Conservation (phyloP, 2,113 vertebrate species). For the Vombatus ursinus region DNA sequence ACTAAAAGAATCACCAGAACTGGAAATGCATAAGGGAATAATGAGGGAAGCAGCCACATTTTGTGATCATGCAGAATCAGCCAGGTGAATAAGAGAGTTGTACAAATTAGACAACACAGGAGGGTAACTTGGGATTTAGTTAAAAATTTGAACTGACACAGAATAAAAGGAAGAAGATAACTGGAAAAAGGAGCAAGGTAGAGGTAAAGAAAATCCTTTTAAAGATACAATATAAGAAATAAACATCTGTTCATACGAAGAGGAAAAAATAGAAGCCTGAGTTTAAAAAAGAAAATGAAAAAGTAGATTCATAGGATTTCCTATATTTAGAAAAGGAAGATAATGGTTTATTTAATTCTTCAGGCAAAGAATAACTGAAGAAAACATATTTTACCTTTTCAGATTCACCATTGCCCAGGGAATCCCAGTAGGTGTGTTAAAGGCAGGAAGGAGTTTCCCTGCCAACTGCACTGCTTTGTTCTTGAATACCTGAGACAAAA, state of each 20-base stretch:
- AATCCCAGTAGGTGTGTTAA: slow-evolving; percentile 98
- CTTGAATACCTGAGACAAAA: slow-evolving; percentile 92
- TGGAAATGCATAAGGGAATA: slow-evolving; percentile 35
- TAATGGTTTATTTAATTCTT: slow-evolving; percentile 38
- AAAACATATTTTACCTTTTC: slow-evolving; percentile 90
- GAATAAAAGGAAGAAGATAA: slow-evolving; percentile 31
- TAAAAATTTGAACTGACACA: slow-evolving; percentile 1
- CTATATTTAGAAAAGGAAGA: slow-evolving; percentile 20
- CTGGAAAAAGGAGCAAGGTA: not conserved
- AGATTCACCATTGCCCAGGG: slow-evolving; percentile 99
- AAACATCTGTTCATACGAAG: not conserved
- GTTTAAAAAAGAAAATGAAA: slow-evolving; percentile 20
- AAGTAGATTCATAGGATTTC: slow-evolving; percentile 1
- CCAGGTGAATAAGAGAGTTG: not conserved
- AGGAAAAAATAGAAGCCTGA: slow-evolving; percentile 41
- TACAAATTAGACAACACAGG: not conserved
- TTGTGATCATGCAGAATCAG: not conserved
- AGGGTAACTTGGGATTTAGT: not conserved
- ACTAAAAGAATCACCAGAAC: not conserved
- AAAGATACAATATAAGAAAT: not conserved
- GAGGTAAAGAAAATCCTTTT: not conserved
- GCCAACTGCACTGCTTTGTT: slow-evolving; percentile 97
- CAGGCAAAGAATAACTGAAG: slow-evolving; percentile 35
- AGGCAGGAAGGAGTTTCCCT: slow-evolving; percentile 97
- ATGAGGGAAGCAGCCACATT: slow-evolving; percentile 21